Evolutionary conservation across 1,140 invertebrate genomes (phyloP), one percentile per base, ranked within the genome.

Genomic region (Brachionus manjavacas): DNA sequence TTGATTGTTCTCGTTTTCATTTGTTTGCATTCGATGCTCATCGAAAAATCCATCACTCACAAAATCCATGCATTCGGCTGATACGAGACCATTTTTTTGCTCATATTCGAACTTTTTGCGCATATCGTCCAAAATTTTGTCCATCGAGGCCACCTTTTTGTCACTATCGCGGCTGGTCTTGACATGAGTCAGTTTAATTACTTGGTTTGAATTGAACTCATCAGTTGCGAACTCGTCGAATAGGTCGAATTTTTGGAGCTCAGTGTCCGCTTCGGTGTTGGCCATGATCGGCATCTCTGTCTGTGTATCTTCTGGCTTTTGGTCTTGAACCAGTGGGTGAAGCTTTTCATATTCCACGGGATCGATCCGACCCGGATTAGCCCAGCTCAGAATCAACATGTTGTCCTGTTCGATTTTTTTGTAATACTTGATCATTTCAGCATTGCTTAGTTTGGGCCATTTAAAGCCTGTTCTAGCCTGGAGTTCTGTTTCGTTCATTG

Each of bases 41-140:
- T 46, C 14, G 2, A 49, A 8, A 28, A 76, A 76, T 20, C 46
- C n/a, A 76, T 76, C 20, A 23, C 49, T 76, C 2, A 76, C 41
- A 4, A 76, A 49, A 25, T 23, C 39, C n/a, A 31, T 20, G 68
- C 16, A 39, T n/a, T 46, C 41, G 11, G 9, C 39, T 1, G 39
- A 12, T 41, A 7, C 41, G 9, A 25, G 7, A 76, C 16, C 46
- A 46, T 12, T 76, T 46, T 46, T 76, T 11, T 76, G n/a, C 41
- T 76, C 72, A 49, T 25, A 76, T 46, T 76, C n/a, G 16, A 46
- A 76, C 11, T 76, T 76, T 76, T 76, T 76, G 16, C 72, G 39
- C 41, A 76, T 76, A 49, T 76, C 72, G 46, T 46, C 14, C 43
- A 76, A 76, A 46, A 76, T 76, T 76, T 76, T 76, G 43, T 76